A percentile compares a stretch with the other conserved stretches of the same genome.
These are phyloP conservation scores for Acrocyrtus sp. DNA, from an alignment of 2,888 invertebrate species.

Conservation along the genomic window DNA sequence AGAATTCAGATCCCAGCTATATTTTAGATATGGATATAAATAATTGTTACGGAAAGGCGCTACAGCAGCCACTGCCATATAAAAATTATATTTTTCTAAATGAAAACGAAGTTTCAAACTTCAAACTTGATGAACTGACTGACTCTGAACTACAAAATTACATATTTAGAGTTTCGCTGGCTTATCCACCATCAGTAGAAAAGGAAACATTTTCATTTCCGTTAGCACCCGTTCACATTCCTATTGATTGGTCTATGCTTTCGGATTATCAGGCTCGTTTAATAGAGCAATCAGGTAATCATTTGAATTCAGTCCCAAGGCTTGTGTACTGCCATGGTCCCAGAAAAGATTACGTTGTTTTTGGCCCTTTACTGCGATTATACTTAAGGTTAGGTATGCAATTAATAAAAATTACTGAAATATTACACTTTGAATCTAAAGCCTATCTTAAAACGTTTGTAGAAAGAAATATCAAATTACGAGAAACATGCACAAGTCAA, in stretches of 20 bases:
- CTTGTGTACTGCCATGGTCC: not conserved
- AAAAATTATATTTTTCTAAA: not conserved
- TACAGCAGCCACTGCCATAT: not conserved
- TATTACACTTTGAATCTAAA: not conserved
- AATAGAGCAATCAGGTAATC: not conserved
- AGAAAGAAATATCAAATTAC: not conserved
- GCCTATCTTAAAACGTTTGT: not conserved
- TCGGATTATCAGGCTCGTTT: not conserved
- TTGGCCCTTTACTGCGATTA: not conserved
- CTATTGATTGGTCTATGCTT: not conserved
- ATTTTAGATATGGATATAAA: not conserved
- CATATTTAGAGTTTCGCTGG: not conserved
- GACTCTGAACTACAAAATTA: not conserved
- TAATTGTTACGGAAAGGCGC: not conserved
- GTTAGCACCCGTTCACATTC: not conserved
- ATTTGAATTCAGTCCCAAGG: not conserved
- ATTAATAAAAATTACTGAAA: not conserved
- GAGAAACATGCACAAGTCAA: not conserved
- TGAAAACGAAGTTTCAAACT: not conserved
- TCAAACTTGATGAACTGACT: not conserved
- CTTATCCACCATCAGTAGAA: not conserved
- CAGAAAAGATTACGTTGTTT: not conserved
- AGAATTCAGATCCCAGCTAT: not conserved
- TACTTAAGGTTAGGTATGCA: not conserved
- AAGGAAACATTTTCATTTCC: not conserved